These are phyloP conservation scores for Popillia japonica DNA, from an alignment of 1,140 invertebrate genomes.

Conservation along the genomic window DNA sequence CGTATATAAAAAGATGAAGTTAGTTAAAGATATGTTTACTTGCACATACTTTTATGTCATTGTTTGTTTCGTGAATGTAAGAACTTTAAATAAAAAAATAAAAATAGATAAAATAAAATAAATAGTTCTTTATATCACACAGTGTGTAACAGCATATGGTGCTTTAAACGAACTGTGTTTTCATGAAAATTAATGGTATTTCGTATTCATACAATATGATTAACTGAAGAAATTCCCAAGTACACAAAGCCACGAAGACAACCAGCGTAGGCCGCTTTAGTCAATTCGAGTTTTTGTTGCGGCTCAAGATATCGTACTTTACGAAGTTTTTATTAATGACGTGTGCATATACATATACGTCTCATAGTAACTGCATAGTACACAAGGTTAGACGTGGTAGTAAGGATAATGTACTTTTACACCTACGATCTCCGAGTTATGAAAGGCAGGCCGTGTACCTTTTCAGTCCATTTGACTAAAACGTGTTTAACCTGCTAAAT, in stretches of 20 bases:
- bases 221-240: slow-evolving; percentile 12
- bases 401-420: slow-evolving; percentile 25
- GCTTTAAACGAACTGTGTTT: not conserved
- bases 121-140: too few species aligned
- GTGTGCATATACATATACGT: not conserved
- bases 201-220: not conserved
- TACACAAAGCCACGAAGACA: slow-evolving; percentile 17
- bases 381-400: slow-evolving; percentile 30
- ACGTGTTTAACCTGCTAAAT: not conserved
- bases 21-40: too few species aligned
- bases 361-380: slow-evolving; percentile 23
- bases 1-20: too few species aligned
- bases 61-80: too few species aligned
- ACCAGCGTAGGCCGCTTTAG: slow-evolving; percentile 6
- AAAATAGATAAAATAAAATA: too few species aligned
- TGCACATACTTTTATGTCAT: too few species aligned
- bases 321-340: slow-evolving; percentile 28
- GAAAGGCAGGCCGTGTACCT: slow-evolving; percentile 15
- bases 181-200: slow-evolving; percentile 15
- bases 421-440: not conserved
- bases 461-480: slow-evolving; percentile 13
- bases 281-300: slow-evolving; percentile 25
- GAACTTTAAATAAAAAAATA: too few species aligned
- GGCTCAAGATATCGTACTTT: slow-evolving; percentile 29
- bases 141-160: too few species aligned